These are phyloP conservation scores for Gari tellinella DNA, from an alignment of 2,888 invertebrate genomes.

Conservation along the genomic window DNA sequence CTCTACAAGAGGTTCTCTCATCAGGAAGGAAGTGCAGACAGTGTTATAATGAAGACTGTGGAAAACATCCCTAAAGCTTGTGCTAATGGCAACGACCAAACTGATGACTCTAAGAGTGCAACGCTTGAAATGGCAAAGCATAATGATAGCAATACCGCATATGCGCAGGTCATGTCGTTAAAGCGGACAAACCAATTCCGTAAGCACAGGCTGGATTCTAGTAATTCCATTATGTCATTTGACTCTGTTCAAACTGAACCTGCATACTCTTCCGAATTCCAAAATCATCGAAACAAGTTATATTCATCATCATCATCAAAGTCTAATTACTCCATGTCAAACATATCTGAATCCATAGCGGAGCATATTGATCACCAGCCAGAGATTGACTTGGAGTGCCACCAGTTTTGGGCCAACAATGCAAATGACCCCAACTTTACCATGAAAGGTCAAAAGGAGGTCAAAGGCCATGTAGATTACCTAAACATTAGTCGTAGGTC, in stretches of 20 bases:
- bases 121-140: conserved; percentile 16
- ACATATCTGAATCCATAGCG: conserved; percentile 49
- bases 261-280: conserved; percentile 22
- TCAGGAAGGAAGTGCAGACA: conserved; percentile 50
- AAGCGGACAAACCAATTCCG: conserved; percentile 21
- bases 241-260: conserved; percentile 62
- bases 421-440: conserved; percentile 28
- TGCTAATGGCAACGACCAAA: conserved; percentile 6
- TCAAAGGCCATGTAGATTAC: conserved; percentile 39
- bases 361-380: conserved; percentile 29
- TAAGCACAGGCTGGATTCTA: conserved; percentile 52
- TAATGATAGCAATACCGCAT: conserved; percentile 5
- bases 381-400: conserved; percentile 11
- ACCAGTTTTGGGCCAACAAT: conserved; percentile 57
- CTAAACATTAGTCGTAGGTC: conserved; percentile 56
- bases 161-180: conserved; percentile 24
- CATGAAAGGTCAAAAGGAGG: conserved; percentile 19
- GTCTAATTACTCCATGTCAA: conserved; percentile 59
- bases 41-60: conserved; percentile 56
- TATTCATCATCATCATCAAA: conserved; percentile 59
- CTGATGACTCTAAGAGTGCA: conserved; percentile 26
- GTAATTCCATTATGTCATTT: conserved; percentile 55
- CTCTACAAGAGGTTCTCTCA: conserved; percentile 47
- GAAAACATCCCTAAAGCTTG: conserved; percentile 48
- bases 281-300: conserved; percentile 39